Evolutionary conservation across 2,113 vertebrate species (phyloP).

Genomic region (Coptodon rendalli): DNA sequence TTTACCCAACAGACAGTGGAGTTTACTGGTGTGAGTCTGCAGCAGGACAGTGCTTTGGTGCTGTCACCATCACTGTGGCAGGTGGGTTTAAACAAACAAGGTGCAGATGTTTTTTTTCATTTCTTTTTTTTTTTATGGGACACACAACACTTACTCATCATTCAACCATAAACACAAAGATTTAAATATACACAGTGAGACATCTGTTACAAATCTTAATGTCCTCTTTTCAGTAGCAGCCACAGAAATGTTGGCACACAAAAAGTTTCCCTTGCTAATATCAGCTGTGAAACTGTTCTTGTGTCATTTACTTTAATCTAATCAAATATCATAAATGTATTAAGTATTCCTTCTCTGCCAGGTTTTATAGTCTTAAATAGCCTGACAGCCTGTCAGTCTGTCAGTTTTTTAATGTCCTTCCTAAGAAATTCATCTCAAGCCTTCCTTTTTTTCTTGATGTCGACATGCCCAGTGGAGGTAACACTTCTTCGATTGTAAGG

Average conservation of each 20-base stretch:
- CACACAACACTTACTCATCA: background rate
- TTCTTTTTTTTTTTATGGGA: too few relatives aligned
- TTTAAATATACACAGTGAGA: background rate
- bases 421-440: background rate
- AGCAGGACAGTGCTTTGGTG: too few relatives aligned
- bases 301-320: fast-evolving
- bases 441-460: background rate
- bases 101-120: too few relatives aligned
- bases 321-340: background rate
- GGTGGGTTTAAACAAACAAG: too few relatives aligned
- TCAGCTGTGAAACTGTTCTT: background rate
- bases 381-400: too few relatives aligned
- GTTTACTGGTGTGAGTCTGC: too few relatives aligned
- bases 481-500: fast-evolving
- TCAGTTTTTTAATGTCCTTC: background rate
- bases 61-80: fast-evolving
- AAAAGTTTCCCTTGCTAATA: background rate
- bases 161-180: too few relatives aligned
- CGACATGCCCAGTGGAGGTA: fast-evolving
- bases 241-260: background rate
- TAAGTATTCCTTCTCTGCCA: background rate
- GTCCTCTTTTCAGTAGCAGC: fast-evolving
- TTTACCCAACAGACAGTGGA: background rate
- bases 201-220: background rate
- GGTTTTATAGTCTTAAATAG: fast-evolving